Conservation (phyloP, 2,888 invertebrate genomes). For the Drosophila phalerata region DNA sequence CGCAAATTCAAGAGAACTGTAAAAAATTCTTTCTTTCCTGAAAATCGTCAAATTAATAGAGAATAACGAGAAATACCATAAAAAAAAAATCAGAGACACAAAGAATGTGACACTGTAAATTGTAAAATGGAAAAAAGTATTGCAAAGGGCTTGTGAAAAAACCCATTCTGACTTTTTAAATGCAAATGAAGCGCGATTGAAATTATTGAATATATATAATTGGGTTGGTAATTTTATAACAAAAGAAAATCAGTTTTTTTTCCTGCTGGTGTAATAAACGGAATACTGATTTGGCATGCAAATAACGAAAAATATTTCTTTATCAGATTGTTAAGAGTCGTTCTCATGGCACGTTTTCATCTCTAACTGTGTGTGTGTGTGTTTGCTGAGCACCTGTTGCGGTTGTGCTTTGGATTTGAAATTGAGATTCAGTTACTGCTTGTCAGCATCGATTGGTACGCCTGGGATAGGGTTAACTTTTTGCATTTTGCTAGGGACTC, state of each 20-base stretch:
- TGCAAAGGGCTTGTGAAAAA: background rate
- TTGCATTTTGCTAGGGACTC: conserved; percentile 2
- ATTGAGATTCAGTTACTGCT: conserved; percentile 26
- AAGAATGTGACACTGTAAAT: background rate
- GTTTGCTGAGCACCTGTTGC: conserved; percentile 22
- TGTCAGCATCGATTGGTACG: conserved; percentile 34
- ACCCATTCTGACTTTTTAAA: background rate
- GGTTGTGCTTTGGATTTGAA: conserved; percentile 20
- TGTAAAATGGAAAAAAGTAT: conserved; percentile 2
- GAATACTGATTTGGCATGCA: background rate
- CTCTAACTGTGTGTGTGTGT: background rate
- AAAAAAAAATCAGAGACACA: background rate
- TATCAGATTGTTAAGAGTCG: background rate
- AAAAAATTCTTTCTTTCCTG: background rate
- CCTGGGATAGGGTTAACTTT: conserved; percentile 23
- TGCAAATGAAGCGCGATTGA: background rate
- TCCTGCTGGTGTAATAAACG: background rate
- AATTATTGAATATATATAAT: conserved; percentile 4
- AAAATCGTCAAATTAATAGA: background rate
- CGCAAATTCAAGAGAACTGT: background rate
- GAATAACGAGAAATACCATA: background rate
- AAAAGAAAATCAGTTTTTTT: background rate
- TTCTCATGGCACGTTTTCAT: conserved; percentile 13
- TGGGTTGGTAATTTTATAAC: conserved; percentile 2
- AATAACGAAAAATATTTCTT: background rate